Percentiles rank a stretch among this genome's conserved stretches.
Conservation (phyloP, 2,797 vertebrate species). For the Eupleurogrammus muticus region DNA sequence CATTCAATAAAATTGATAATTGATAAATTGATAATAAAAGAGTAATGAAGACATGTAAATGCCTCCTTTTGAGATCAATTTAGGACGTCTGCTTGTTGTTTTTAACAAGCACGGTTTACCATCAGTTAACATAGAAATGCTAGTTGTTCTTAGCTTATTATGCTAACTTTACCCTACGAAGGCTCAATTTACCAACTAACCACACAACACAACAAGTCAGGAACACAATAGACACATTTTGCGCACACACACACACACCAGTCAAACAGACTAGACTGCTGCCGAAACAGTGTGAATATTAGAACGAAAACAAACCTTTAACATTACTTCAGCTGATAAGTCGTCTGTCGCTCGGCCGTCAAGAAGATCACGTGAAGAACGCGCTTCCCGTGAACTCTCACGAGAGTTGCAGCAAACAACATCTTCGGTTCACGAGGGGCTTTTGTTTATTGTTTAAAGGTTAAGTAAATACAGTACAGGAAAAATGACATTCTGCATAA, state of each 20-base stretch:
- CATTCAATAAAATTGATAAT: too few relatives aligned
- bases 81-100: too few relatives aligned
- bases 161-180: slow-evolving; percentile 1
- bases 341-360: background rate
- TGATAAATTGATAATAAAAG: too few relatives aligned
- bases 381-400: slow-evolving; percentile 29
- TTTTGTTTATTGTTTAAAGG: too few relatives aligned
- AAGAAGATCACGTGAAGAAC: background rate
- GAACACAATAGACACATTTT: background rate
- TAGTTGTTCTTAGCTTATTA: slow-evolving; percentile 36
- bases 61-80: too few relatives aligned
- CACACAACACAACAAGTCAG: too few relatives aligned
- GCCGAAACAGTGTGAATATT: background rate
- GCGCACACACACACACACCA: background rate
- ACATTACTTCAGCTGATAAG: background rate
- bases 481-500: too few relatives aligned
- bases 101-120: too few relatives aligned
- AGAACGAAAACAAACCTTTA: background rate
- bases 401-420: slow-evolving; percentile 12
- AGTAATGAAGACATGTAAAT: too few relatives aligned
- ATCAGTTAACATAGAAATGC: background rate
- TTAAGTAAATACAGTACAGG: too few relatives aligned
- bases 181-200: background rate
- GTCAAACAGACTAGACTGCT: background rate
- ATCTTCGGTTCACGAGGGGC: too few relatives aligned